Evolutionary conservation across 2,797 vertebrate genomes (phyloP).

Genomic region (Distichodus sexfasciatus): DNA sequence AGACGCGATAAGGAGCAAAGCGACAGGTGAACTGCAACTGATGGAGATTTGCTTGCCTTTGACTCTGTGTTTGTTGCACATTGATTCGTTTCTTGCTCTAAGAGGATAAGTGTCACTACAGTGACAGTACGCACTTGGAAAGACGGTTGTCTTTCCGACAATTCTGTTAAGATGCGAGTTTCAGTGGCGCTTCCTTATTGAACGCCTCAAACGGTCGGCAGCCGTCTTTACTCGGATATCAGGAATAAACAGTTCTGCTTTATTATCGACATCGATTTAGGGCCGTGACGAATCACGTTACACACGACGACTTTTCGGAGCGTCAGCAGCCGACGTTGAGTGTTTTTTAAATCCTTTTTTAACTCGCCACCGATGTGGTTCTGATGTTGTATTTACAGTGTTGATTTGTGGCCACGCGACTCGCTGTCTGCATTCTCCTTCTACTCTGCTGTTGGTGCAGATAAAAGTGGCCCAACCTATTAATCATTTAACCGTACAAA

Average conservation of each 20-base stretch:
- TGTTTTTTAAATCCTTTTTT: not conserved
- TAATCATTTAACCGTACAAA: slow-evolving; percentile 37
- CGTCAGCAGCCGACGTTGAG: not conserved
- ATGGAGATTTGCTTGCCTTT: not conserved
- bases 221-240: no score
- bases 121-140: no score
- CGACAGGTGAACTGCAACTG: not conserved
- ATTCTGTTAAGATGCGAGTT: no score
- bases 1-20: not conserved
- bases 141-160: no score
- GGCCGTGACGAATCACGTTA: no score
- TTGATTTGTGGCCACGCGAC: not conserved
- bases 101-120: no score
- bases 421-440: not conserved
- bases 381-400: not conserved
- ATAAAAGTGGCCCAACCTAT: slow-evolving; percentile 35
- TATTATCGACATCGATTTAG: no score
- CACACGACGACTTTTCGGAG: not conserved
- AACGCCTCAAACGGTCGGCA: no score
- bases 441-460: slow-evolving; percentile 21
- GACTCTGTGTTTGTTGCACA: no score
- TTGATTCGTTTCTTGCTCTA: no score
- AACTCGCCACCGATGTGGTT: not conserved
- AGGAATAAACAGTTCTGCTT: no score
- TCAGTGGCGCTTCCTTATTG: no score